phyloP scores from a whole-genome alignment of 2,797 vertebrate species.

The Darevskia nairensis region DNA sequence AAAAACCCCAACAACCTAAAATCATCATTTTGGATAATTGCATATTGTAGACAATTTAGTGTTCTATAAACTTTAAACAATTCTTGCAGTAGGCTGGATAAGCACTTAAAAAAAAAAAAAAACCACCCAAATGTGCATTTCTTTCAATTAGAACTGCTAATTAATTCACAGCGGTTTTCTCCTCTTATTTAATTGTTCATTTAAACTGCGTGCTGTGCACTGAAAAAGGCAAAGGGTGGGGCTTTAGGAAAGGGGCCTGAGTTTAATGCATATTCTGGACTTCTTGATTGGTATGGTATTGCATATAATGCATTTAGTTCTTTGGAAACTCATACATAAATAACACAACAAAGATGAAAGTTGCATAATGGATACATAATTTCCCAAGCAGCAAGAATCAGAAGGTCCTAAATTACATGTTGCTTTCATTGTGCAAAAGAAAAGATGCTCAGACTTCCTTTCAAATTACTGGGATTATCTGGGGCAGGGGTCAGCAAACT shows the following conservation, averaged over 20 bases:
- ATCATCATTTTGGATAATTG: neutral
- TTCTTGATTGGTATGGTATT: neutral
- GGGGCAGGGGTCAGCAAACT: neutral
- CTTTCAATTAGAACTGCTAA: conserved; percentile 25
- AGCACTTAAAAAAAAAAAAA: too few relatives aligned
- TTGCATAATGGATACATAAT: neutral
- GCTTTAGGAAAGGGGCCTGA: neutral
- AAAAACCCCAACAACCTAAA: neutral
- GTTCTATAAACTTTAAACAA: conserved; percentile 9
- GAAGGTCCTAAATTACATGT: neutral
- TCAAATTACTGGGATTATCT: neutral
- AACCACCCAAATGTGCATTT: neutral
- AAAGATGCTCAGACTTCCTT: neutral
- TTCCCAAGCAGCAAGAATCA: neutral
- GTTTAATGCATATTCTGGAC: neutral
- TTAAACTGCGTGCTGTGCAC: conserved; percentile 16
- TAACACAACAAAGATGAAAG: neutral
- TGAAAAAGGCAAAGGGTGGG: neutral
- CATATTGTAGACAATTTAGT: neutral
- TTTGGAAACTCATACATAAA: conserved; percentile 17
- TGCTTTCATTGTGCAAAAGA: neutral
- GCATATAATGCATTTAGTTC: neutral
- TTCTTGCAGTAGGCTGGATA: neutral
- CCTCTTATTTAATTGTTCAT: conserved; percentile 25
- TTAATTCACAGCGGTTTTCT: conserved; percentile 25